A percentile compares a stretch with the other conserved stretches of the same genome.
Conservation (phyloP, 1,140 invertebrate species). For the Cecropterus lyciades region DNA sequence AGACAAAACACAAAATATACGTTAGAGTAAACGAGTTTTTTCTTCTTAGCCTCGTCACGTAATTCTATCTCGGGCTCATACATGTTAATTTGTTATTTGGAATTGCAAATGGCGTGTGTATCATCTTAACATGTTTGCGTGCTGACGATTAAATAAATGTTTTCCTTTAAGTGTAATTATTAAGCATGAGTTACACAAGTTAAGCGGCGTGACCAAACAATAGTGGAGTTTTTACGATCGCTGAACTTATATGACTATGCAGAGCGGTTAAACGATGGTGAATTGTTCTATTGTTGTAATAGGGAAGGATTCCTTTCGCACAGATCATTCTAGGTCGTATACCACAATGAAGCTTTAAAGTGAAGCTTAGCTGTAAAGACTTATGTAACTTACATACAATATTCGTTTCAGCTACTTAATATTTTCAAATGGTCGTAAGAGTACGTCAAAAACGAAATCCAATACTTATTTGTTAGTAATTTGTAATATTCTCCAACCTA, state of each 20-base stretch:
- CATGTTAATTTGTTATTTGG: slow-evolving; percentile 22
- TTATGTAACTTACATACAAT: too few species aligned
- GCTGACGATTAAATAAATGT: slow-evolving; percentile 48
- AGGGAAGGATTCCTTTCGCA: not conserved
- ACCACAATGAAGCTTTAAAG: too few species aligned
- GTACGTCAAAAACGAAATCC: too few species aligned
- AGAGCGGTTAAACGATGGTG: slow-evolving; percentile 31
- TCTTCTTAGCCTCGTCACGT: slow-evolving; percentile 12
- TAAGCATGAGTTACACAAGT: slow-evolving; percentile 32
- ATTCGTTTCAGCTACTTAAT: too few species aligned
- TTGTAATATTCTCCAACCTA: too few species aligned
- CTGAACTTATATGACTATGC: slow-evolving; percentile 40
- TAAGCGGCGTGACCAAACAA: slow-evolving; percentile 38
- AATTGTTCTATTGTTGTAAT: slow-evolving; percentile 36
- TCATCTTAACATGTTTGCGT: slow-evolving; percentile 40
- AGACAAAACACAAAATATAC: slow-evolving; percentile 2
- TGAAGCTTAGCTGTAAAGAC: too few species aligned
- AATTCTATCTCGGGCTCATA: slow-evolving; percentile 18
- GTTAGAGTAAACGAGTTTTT: slow-evolving; percentile 10
- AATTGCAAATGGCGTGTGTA: slow-evolving; percentile 25
- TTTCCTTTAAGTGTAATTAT: slow-evolving; percentile 32
- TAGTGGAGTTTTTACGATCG: slow-evolving; percentile 21
- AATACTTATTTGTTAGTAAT: too few species aligned
- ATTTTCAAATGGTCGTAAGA: too few species aligned
- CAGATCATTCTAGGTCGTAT: not conserved